A percentile compares a stretch with the other conserved stretches of the same genome.
phyloP scores from a whole-genome alignment of 1,140 invertebrate species.

The Cylas formicarius region DNA sequence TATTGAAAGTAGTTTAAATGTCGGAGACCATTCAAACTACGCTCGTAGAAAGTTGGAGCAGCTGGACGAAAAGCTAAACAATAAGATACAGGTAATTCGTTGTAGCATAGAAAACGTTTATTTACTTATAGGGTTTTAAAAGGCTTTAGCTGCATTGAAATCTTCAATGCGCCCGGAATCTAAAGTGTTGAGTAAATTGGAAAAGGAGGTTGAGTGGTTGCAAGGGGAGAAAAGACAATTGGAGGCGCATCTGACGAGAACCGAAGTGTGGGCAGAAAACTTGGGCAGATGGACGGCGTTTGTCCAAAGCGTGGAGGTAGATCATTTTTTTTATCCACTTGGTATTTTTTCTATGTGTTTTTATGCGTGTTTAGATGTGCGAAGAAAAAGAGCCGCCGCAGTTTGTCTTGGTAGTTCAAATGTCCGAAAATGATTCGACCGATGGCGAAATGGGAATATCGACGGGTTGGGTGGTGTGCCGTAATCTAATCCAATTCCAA shows the following conservation, averaged over 20 bases:
- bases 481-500: constrained; percentile 76
- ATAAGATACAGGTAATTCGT: constrained; percentile 59
- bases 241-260: constrained; percentile 76
- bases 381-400: constrained; percentile 73
- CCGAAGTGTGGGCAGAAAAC: constrained; percentile 83
- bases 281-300: constrained; percentile 77
- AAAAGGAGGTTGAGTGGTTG: constrained; percentile 74
- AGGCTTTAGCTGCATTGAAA: constrained; percentile 71
- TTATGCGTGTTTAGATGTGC: constrained; percentile 59
- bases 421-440: constrained; percentile 53
- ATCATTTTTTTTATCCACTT: constrained; percentile 9
- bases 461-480: constrained; percentile 75
- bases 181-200: constrained; percentile 65
- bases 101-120: neutral
- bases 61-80: constrained; percentile 68
- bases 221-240: constrained; percentile 68
- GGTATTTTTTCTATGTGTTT: constrained; percentile 1
- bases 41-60: constrained; percentile 73
- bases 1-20: constrained; percentile 49
- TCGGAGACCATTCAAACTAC: constrained; percentile 76
- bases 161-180: constrained; percentile 70
- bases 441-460: constrained; percentile 58
- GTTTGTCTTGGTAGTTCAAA: constrained; percentile 77
- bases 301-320: constrained; percentile 72
- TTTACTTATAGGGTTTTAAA: constrained; percentile 16